Evolutionary conservation across 2,797 vertebrate genomes (phyloP), one percentile per base, ranked within the genome.

Genomic region (Rhynchotus rufescens): DNA sequence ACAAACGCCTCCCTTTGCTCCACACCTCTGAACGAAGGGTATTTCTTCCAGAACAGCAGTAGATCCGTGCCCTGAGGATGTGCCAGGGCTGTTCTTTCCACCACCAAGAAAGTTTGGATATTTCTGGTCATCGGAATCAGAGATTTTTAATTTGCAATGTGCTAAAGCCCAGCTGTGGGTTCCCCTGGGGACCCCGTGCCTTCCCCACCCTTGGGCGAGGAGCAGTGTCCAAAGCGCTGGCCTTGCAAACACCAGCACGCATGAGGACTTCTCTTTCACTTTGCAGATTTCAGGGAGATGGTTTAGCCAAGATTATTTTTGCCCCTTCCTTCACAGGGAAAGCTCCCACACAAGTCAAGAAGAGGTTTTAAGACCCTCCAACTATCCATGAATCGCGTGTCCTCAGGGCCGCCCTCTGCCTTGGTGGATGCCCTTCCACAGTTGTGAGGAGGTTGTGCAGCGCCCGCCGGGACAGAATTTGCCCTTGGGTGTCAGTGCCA

Each of bases 171-270:
- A 91, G 19, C 28, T 3, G 1, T 5, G 17, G 9, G 28, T 73
- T 56, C 28, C 19, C 38, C 49, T 17, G 40, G 28, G 71, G 40
- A 75, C 16, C 32, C 2, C 36, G 42, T 23, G 26, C 17, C 49
- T 56, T 91, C 47, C 28, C 34, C 19, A 36, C 19, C 6, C 23
- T 56, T 17, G 8, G 21, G 0, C 1, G 47, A 66, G 38, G 17
- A 73, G 11, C 64, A 62, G 22, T 3, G 12, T 65, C 82, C 64
- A 49, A 92, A 86, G 78, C 45, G 32, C 14, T 6, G 1, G 44
- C 21, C 15, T 61, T 83, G 75, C 34, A 67, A 26, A 68, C 4
- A 3, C 1, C 3, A 78, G 9, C n/a, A 4, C 1, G 0, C 15
- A 11, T 17, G 61, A 2, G 6, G 61, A 77, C 19, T 68, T 84